phyloP scores from a whole-genome alignment of 2,797 vertebrate species.

The Alouatta caraya region DNA sequence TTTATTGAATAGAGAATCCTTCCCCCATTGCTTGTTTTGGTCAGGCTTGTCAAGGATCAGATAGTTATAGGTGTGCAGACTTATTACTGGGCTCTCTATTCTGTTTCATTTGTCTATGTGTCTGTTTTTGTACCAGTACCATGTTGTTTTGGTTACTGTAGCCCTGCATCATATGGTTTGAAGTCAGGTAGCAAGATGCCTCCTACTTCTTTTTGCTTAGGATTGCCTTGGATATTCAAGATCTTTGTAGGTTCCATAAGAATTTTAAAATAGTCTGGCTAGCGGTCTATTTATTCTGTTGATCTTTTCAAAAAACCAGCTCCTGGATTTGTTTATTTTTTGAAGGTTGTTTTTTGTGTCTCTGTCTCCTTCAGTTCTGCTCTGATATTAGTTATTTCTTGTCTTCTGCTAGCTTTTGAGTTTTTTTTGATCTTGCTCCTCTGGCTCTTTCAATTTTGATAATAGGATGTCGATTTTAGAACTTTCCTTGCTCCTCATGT shows the following conservation, averaged over 20 bases:
- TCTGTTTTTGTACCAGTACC: background rate
- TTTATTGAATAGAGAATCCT: background rate
- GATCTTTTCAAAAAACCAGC: too few species aligned
- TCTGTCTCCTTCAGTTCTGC: too few species aligned
- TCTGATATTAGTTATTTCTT: too few species aligned
- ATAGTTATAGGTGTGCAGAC: background rate
- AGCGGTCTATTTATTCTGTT: too few species aligned
- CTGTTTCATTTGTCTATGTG: background rate
- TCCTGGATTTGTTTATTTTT: too few species aligned
- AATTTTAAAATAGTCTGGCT: background rate
- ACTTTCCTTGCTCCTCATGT: too few species aligned
- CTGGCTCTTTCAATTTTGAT: too few species aligned
- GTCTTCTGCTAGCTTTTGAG: too few species aligned
- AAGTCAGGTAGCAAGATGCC: background rate
- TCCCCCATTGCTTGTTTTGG: background rate
- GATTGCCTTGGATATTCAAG: background rate
- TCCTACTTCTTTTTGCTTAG: background rate
- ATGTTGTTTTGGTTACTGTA: background rate
- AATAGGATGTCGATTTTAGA: too few species aligned
- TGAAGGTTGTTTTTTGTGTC: too few species aligned
- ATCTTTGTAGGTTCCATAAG: background rate
- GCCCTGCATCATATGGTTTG: background rate
- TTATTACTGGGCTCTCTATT: background rate
- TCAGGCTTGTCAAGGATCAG: background rate
- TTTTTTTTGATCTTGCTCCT: too few species aligned